Conservation (phyloP, 2,113 vertebrate species). For the Leptobrachium leishanense region DNA sequence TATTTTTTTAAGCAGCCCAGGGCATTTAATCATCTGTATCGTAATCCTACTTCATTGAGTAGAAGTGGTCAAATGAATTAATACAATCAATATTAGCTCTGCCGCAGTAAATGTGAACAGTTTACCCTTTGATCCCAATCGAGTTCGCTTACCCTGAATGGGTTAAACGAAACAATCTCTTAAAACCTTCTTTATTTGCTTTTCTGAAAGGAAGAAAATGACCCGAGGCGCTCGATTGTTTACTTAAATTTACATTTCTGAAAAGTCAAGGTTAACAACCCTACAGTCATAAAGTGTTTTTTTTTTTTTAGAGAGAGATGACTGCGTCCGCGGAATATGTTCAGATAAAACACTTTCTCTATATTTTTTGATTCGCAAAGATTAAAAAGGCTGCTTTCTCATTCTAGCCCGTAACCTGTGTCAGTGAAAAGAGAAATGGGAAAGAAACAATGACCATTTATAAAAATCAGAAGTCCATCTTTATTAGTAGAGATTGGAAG, state of each 20-base stretch:
- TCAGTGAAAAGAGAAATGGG: neutral
- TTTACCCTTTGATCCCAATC: neutral
- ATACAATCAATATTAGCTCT: slow-evolving; percentile 3
- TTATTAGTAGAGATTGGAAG: too few relatives aligned
- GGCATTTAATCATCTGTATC: slow-evolving; percentile 18
- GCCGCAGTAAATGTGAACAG: neutral
- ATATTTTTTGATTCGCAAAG: neutral
- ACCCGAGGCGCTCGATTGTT: neutral
- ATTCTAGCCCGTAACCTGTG: neutral
- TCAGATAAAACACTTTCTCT: neutral
- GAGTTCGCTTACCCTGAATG: neutral
- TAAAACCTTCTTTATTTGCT: neutral
- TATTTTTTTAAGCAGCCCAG: slow-evolving; percentile 7
- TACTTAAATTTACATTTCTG: neutral
- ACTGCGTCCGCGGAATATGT: neutral
- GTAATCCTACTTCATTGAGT: neutral
- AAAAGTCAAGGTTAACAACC: slow-evolving; percentile 3
- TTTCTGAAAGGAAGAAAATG: neutral
- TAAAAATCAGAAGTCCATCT: neutral
- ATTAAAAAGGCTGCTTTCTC: neutral
- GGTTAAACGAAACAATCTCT: neutral
- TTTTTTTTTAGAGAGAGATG: neutral
- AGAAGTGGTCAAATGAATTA: neutral
- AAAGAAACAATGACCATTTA: neutral
- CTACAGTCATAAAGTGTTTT: neutral